Evolutionary conservation across 1,140 invertebrate genomes (phyloP), one percentile per base, ranked within the genome.

Genomic region (Triops cancriformis): DNA sequence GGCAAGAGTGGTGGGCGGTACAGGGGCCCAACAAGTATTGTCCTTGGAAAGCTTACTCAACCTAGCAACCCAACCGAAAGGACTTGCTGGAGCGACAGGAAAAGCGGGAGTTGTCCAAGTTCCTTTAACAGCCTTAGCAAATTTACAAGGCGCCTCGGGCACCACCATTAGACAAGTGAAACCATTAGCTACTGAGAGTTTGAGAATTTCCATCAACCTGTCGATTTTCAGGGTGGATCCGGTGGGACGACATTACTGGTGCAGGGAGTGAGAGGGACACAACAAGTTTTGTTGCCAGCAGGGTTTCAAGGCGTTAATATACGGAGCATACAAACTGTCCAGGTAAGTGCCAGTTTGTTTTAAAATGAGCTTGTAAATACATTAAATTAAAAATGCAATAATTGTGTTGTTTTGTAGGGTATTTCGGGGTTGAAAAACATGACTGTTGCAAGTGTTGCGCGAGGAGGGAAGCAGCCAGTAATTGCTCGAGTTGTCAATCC

Each of bases 21-120:
- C 77, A 2, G 42, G 72, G 14, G 72, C 41, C 26, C 77, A 78
- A 41, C 77, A 78, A 42, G 73, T 78, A 28, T 41, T 78, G 5
- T 73, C 77, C 1, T 45, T 78, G n/a, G 77, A 78, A 43, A 78
- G 74, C 43, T 78, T 78, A 14, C 10, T 78, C 7, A 74, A 26
- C n/a, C 43, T 78, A 28, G 72, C 77, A n/a, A 41, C 64, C 1
- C 64, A 72, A 27, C 77, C 73, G n/a, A 73, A 78, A 14, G 51
- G 51, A 5, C 3, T 64, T 23, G 14, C 18, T 23, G 74, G 51
- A 73, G 72, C 64, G 18, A 23, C 64, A 27, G 42, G 4, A n/a
- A 78, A 78, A 42, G 74, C 77, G 18, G 77, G 77, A n/a, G 77
- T 78, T 4, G 77, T 78, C 12, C 77, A 78, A 45, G 23, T 78